Evolutionary conservation across 2,888 invertebrate genomes (phyloP).

Genomic region (Idaea dimidiata): DNA sequence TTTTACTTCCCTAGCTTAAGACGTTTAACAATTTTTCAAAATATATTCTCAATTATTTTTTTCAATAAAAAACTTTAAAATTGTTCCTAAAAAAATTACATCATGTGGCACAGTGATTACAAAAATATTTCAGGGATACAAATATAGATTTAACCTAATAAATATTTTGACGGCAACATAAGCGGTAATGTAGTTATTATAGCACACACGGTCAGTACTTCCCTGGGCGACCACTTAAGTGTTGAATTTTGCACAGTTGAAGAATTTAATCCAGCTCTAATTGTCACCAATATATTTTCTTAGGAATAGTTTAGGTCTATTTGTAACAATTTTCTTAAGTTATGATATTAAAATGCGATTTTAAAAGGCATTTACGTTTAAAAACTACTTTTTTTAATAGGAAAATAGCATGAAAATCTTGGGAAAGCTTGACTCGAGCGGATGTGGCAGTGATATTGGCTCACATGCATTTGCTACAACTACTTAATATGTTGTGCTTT

Average conservation of each 20-base stretch:
- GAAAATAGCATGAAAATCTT: neutral
- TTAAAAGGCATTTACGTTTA: neutral
- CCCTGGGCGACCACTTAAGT: too few species aligned
- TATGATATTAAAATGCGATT: neutral
- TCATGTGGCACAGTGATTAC: slow-evolving; percentile 21
- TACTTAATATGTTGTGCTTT: neutral
- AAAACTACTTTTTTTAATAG: neutral
- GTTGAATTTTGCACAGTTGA: too few species aligned
- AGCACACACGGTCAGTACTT: too few species aligned
- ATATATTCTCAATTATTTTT: neutral
- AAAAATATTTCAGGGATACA: slow-evolving; percentile 5
- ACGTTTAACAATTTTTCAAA: slow-evolving; percentile 5
- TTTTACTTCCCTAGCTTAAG: neutral
- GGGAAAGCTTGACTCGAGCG: neutral
- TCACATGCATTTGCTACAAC: neutral
- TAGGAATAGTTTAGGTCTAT: neutral
- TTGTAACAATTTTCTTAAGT: neutral
- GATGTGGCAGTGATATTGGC: neutral
- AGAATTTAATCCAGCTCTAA: too few species aligned
- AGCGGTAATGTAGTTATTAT: too few species aligned
- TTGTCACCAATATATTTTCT: too few species aligned
- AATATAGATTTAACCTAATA: too few species aligned
- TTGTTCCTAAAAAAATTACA: slow-evolving; percentile 7
- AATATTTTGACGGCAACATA: too few species aligned
- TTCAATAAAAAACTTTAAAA: neutral